These are phyloP conservation scores for Centropristis striata DNA, from an alignment of 2,113 vertebrate genomes.

Conservation along the genomic window DNA sequence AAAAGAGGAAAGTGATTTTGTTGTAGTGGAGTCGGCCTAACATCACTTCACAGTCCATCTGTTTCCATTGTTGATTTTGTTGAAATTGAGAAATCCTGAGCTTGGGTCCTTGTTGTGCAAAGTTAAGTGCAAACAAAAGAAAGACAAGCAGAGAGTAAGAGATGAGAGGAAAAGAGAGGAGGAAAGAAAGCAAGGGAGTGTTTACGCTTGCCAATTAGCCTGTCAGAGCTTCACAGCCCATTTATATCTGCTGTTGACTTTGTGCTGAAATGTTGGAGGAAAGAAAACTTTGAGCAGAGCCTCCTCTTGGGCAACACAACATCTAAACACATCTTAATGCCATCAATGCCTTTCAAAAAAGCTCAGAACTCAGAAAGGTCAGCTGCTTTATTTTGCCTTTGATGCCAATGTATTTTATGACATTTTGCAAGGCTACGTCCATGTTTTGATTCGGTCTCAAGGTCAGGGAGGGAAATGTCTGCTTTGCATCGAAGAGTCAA, in stretches of 20 bases:
- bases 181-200: conserved; percentile 38
- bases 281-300: conserved; percentile 42
- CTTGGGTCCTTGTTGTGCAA: conserved; percentile 46
- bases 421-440: conserved; percentile 28
- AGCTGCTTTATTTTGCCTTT: conserved; percentile 37
- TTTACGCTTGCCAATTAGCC: conserved; percentile 64
- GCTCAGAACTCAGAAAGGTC: conserved; percentile 36
- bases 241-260: conserved; percentile 61
- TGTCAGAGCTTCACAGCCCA: conserved; percentile 50
- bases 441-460: conserved; percentile 9
- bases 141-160: conserved; percentile 9
- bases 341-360: conserved; percentile 22
- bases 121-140: conserved; percentile 61
- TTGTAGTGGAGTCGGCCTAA: conserved; percentile 9
- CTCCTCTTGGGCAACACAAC: conserved; percentile 37
- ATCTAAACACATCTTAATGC: conserved; percentile 52
- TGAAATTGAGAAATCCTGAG: conserved; percentile 49
- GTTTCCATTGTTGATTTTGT: conserved; percentile 53
- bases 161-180: conserved; percentile 13
- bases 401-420: conserved; percentile 31
- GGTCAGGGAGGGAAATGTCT: conserved; percentile 19
- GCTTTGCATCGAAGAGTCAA: conserved; percentile 12
- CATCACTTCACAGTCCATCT: conserved; percentile 47
- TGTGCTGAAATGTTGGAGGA: conserved; percentile 36
- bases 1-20: background rate